Conservation (phyloP, 1,140 invertebrate species). For the Elymnias hypermnestra region DNA sequence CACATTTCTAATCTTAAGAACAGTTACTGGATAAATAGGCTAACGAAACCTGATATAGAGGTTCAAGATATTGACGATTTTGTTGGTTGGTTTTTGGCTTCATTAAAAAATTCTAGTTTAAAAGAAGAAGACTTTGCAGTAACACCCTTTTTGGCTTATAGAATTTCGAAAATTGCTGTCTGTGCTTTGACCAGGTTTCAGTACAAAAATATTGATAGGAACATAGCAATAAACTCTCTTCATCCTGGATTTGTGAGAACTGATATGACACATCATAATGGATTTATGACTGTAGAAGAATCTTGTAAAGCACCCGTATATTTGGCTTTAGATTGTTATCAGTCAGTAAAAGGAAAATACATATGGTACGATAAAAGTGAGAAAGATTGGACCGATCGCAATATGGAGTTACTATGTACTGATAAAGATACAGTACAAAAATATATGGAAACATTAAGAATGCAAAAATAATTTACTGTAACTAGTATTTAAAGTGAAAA, state of each 20-base stretch:
- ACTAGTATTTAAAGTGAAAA: too few species aligned
- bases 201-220: slow-evolving; percentile 23
- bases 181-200: slow-evolving; percentile 29
- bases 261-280: slow-evolving; percentile 22
- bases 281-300: slow-evolving; percentile 22
- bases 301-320: slow-evolving; percentile 21
- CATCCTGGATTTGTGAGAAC: slow-evolving; percentile 34
- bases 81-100: slow-evolving; percentile 28
- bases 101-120: slow-evolving; percentile 22
- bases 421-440: not conserved
- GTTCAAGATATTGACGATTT: slow-evolving; percentile 74
- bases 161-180: slow-evolving; percentile 29
- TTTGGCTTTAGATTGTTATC: slow-evolving; percentile 30
- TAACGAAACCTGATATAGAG: slow-evolving; percentile 52
- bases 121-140: slow-evolving; percentile 26
- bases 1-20: slow-evolving; percentile 76
- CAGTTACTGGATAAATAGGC: slow-evolving; percentile 29
- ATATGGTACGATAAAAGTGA: slow-evolving; percentile 35
- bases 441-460: not conserved
- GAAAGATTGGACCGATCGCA: slow-evolving; percentile 28
- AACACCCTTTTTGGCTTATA: slow-evolving; percentile 18
- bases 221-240: slow-evolving; percentile 30
- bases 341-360: slow-evolving; percentile 34
- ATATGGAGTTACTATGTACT: slow-evolving; percentile 4
- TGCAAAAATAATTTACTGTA: too few species aligned